A percentile compares a stretch with the other conserved stretches of the same genome.
phyloP scores from a whole-genome alignment of 2,888 invertebrate genomes.

The Clanis bilineata region DNA sequence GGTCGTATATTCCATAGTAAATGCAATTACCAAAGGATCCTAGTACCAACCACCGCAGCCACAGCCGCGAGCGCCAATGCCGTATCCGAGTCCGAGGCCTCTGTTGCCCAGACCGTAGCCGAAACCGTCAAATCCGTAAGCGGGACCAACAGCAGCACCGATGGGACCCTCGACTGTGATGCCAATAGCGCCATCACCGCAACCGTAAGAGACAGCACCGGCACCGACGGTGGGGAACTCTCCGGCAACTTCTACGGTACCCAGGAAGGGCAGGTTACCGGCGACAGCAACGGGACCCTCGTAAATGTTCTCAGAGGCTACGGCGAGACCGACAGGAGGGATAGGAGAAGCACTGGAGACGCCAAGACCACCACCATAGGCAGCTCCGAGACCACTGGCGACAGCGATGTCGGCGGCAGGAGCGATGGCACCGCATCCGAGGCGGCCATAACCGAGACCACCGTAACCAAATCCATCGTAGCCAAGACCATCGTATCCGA shows the following conservation, averaged over 20 bases:
- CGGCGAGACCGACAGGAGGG: conserved; percentile 35
- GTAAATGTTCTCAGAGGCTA: conserved; percentile 24
- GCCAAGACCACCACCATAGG: conserved; percentile 34
- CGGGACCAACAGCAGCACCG: background rate
- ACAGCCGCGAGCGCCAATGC: conserved; percentile 16
- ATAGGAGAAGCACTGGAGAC: conserved; percentile 37
- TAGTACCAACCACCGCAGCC: conserved; percentile 16
- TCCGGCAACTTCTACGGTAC: no score
- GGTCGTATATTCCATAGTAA: no score
- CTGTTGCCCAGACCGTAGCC: background rate
- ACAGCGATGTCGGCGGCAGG: no score
- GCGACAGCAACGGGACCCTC: no score
- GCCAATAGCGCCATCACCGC: conserved; percentile 18
- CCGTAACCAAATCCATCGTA: conserved; percentile 4
- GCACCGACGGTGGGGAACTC: conserved; percentile 17
- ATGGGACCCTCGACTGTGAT: conserved; percentile 9
- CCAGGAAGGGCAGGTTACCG: no score
- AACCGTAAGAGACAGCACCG: conserved; percentile 25
- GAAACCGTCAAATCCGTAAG: no score
- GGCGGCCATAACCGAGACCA: conserved; percentile 16
- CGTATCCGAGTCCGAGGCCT: background rate
- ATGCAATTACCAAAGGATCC: no score
- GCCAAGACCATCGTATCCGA: conserved; percentile 21
- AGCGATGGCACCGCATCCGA: conserved; percentile 16
- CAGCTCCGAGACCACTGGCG: conserved; percentile 25